Evolutionary conservation across 2,888 invertebrate genomes (phyloP), one percentile per base, ranked within the genome.

Genomic region (Troides oblongomaculatus): DNA sequence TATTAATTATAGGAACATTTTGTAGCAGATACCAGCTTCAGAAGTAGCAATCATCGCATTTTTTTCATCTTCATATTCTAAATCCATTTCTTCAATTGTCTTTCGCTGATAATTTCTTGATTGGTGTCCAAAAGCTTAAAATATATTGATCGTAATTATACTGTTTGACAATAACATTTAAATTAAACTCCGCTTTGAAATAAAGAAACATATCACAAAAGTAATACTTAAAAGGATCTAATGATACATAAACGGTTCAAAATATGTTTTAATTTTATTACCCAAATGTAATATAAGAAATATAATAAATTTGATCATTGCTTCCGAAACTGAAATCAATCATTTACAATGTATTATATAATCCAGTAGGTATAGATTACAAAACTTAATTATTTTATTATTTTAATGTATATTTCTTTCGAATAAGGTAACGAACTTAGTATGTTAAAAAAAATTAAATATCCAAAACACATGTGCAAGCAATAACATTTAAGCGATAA

Each of bases 41-140:
- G 78, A 70, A 46, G 80, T 74, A 5, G 91, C 85, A 66, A 91
- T 86, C 84, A 90, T 86, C 39, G 90, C 86, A 78, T 92, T 92
- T 77, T 85, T 88, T 66, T 92, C 92, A 69, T 91, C 89, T 78
- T 90, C 90, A 72, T 90, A 89, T 36, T 84, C 78, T 14, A 81
- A 61, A 59, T 79, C 79, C 73, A 91, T 77, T 17, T 87, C 85
- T 75, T 89, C 87, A 69, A 90, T 79, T 25, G 88, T 82, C 67
- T 71, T 81, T 82, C 1, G 84, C 84, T 39, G 70, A 66, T 64
- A 61, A 62, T 8, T 50, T 66, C 17, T 61, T 21, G 23, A 36
- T 39, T 64, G 64, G 17, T 59, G 36, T 18, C 70, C 43, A 7
- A 66, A 18, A 62, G 53, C 66, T 67, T 70, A 58, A 64, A 61